A percentile compares a stretch with the other conserved stretches of the same genome.
Conservation (phyloP, 2,797 vertebrate genomes). For the Vireo griseus region DNA sequence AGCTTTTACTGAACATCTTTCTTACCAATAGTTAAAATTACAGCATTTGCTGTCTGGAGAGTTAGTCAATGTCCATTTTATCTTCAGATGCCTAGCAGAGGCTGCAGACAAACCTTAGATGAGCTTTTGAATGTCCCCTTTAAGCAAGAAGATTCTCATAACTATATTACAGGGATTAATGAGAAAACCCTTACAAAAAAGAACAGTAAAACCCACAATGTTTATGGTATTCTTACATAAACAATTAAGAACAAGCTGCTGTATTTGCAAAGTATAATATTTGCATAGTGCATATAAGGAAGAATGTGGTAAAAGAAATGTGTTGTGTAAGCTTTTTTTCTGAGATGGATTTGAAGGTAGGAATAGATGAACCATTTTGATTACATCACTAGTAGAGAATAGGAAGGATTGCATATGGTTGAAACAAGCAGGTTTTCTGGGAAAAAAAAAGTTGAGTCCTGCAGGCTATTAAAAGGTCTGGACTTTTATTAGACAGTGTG, state of each 20-base stretch:
- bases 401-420: neutral
- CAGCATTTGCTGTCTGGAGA: neutral
- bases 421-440: neutral
- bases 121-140: neutral
- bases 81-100: neutral
- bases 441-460: neutral
- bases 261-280: neutral
- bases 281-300: accelerated
- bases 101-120: neutral
- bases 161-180: neutral
- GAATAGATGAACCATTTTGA: neutral
- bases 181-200: neutral
- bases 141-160: neutral
- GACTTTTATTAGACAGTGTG: neutral
- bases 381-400: neutral
- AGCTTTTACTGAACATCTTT: neutral
- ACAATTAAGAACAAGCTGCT: neutral
- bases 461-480: neutral
- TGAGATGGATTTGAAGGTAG: neutral
- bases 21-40: neutral
- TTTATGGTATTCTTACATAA: neutral
- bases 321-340: neutral
- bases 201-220: neutral
- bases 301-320: neutral
- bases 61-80: neutral